Percentiles rank a stretch among this genome's conserved stretches.
These are phyloP conservation scores for Stictonetta naevosa DNA, from an alignment of 2,113 vertebrate species.

Conservation along the genomic window DNA sequence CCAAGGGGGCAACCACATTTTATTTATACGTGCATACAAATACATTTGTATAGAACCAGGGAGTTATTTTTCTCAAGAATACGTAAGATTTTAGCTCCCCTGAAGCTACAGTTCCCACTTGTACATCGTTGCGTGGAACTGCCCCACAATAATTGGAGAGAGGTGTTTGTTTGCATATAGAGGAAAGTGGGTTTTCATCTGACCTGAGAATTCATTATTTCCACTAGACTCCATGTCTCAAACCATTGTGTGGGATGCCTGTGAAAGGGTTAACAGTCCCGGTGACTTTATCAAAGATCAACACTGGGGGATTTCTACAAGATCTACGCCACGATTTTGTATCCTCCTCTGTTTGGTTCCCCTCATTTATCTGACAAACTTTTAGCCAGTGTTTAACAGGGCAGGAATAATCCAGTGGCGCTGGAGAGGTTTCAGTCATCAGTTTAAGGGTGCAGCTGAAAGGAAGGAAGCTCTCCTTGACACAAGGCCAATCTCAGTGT, in stretches of 20 bases:
- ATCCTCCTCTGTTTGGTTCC: neutral
- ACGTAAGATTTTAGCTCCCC: neutral
- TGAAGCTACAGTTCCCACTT: neutral
- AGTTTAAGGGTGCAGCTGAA: neutral
- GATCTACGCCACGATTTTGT: neutral
- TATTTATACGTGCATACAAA: constrained; percentile 7
- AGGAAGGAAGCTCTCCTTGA: neutral
- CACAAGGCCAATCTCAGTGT: neutral
- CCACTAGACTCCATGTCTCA: neutral
- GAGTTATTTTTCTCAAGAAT: neutral
- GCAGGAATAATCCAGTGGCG: neutral
- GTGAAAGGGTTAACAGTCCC: neutral
- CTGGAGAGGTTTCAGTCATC: neutral
- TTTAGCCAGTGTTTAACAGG: neutral
- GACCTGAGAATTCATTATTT: neutral
- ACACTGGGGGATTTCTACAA: neutral
- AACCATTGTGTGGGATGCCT: accelerated
- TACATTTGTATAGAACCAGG: neutral
- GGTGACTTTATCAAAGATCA: neutral
- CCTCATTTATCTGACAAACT: neutral
- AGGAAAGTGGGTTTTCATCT: neutral
- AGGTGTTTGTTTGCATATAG: neutral
- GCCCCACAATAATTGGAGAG: neutral
- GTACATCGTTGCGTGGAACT: neutral
- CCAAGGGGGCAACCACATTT: constrained; percentile 31